Evolutionary conservation across 2,888 invertebrate species (phyloP).

Genomic region (Machimus atricapillus): DNA sequence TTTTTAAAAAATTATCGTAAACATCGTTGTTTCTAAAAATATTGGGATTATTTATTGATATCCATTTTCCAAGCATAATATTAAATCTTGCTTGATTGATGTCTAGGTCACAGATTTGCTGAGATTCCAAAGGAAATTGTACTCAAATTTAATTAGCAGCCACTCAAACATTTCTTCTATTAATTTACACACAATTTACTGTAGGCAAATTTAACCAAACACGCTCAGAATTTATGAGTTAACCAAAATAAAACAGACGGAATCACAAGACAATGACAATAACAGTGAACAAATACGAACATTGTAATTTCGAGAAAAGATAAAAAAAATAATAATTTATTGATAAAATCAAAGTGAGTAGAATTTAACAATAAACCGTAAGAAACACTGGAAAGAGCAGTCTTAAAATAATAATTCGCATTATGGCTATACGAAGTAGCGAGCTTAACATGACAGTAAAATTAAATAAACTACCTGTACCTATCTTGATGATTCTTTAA

Average conservation of each 20-base stretch:
- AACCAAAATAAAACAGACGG: not conserved
- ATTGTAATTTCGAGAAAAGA: not conserved
- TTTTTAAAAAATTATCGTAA: no score
- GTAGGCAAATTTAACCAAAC: not conserved
- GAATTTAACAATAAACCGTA: conserved; percentile 4
- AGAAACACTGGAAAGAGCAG: conserved; percentile 19
- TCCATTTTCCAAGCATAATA: no score
- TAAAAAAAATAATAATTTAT: conserved; percentile 34
- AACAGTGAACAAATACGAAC: not conserved
- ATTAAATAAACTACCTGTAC: not conserved
- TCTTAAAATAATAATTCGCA: conserved; percentile 21
- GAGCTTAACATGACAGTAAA: not conserved
- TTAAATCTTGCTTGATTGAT: not conserved
- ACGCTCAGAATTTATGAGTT: not conserved
- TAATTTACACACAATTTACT: not conserved
- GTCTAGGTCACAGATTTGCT: not conserved
- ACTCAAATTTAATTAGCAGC: not conserved
- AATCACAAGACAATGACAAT: not conserved
- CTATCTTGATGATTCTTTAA: not conserved
- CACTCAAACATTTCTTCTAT: not conserved
- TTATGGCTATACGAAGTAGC: not conserved
- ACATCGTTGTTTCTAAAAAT: no score
- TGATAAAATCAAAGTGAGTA: not conserved
- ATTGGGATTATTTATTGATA: no score
- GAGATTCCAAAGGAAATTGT: not conserved